Base-by-base conservation (phyloP, 2,113 vertebrate species). In the Trichomycterus rosablanca region DNA sequence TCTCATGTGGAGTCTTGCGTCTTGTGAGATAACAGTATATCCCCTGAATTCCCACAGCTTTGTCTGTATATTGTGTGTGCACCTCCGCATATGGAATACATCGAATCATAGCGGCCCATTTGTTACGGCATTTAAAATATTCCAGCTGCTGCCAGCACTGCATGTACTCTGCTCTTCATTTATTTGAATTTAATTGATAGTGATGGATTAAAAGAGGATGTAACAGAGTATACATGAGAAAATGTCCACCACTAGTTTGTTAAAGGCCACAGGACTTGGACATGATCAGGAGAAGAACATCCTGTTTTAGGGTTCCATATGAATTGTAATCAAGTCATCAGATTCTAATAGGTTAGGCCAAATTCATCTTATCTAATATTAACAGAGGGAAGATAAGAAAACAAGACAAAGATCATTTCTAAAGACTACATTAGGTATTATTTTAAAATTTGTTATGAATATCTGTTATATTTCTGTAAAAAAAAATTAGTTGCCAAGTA, bases 191-290 rank as follows among this genome's bases (percentile, higher is more conserved):
- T 73, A 61, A 62, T 66, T 45, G 65, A 76, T 55, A 51, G 42
- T 57, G 66, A 70, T 48, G 22, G 26, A n/a, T n/a, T n/a, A n/a
- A n/a, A n/a, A n/a, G n/a, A n/a, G n/a, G 12, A 43, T 71, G 40
- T 55, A 64, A 76, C 60, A 46, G 40, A 59, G 73, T 51, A 56
- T 48, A 73, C 71, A 58, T 77, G 69, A 68, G 30, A 60, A n/a
- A 56, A 11, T 10, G 5, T n/a, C n/a, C n/a, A n/a, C 39, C 44
- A 37, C 22, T 28, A 48, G 51, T 12, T 4, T 30, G 26, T 30
- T 30, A 30, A 4, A 7, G 26, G 7, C 7, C 26, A n/a, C n/a
- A n/a, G n/a, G n/a, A n/a, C n/a, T n/a, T n/a, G n/a, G n/a, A n/a
- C n/a, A n/a, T n/a, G n/a, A n/a, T n/a, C n/a, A n/a, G n/a, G n/a